phyloP scores from a whole-genome alignment of 2,113 vertebrate species.

The Atlantisia rogersi region DNA sequence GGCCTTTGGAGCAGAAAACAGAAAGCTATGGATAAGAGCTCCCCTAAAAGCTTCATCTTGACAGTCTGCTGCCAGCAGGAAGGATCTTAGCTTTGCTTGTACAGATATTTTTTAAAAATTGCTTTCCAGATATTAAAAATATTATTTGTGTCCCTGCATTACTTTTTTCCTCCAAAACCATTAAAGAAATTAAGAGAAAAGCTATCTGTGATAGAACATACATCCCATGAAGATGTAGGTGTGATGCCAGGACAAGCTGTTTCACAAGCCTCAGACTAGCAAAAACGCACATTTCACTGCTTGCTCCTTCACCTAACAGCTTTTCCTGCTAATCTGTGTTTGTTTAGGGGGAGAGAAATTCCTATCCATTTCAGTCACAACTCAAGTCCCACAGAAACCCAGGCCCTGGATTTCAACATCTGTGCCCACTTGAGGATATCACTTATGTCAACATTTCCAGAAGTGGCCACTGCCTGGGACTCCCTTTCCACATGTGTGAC shows the following conservation, averaged over 20 bases:
- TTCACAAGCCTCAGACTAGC: background rate
- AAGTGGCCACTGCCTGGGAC: background rate
- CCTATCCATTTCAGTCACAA: constrained; percentile 5
- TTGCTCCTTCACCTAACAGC: background rate
- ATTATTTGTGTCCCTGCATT: background rate
- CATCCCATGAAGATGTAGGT: background rate
- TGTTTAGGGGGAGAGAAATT: constrained; percentile 33
- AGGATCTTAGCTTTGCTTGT: background rate
- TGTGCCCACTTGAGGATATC: constrained; percentile 5
- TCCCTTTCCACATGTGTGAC: background rate
- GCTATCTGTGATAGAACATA: background rate
- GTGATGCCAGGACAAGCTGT: background rate
- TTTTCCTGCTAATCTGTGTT: constrained; percentile 20
- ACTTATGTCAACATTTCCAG: background rate
- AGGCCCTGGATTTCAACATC: constrained; percentile 1
- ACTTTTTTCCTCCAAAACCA: background rate
- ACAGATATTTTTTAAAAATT: background rate
- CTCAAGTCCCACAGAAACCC: background rate
- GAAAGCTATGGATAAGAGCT: background rate
- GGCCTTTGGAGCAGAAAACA: background rate
- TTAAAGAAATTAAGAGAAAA: background rate
- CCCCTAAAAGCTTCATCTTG: background rate
- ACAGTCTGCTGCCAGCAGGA: background rate
- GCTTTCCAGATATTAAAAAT: background rate
- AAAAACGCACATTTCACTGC: background rate